These are phyloP conservation scores for Epinephelus coioides DNA, from an alignment of 2,797 vertebrate genomes.

Conservation along the genomic window DNA sequence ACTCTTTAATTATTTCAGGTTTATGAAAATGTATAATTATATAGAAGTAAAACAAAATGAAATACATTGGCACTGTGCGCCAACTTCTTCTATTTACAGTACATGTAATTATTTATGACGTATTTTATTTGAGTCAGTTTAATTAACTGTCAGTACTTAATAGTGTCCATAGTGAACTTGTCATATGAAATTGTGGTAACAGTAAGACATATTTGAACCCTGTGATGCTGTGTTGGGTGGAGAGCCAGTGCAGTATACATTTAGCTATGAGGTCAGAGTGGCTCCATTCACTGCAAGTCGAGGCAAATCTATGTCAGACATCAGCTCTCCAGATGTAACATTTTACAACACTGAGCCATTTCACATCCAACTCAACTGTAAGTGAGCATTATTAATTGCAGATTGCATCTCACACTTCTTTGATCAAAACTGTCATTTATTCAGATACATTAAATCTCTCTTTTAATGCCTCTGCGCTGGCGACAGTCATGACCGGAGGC, in stretches of 20 bases:
- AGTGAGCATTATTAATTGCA: constrained; percentile 12
- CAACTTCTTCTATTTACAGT: no score
- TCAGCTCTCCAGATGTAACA: constrained; percentile 44
- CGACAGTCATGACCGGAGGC: no score
- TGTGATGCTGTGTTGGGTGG: constrained; percentile 18
- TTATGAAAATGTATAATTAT: no score
- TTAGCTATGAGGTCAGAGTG: constrained; percentile 26
- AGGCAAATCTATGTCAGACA: constrained; percentile 40
- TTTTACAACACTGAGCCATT: constrained; percentile 32
- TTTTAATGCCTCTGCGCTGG: not conserved
- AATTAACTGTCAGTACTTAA: no score
- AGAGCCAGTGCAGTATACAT: constrained; percentile 8
- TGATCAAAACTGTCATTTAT: constrained; percentile 20
- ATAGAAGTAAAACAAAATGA: no score
- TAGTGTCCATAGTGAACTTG: no score
- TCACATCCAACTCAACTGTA: constrained; percentile 2
- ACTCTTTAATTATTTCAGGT: no score
- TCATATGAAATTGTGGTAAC: no score
- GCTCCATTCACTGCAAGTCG: constrained; percentile 9
- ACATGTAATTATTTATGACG: no score
- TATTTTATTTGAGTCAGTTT: no score
- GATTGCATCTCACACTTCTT: constrained; percentile 2
- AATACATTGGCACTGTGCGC: no score
- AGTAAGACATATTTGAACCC: not conserved
- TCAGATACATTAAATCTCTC: not conserved